A percentile compares a stretch with the other conserved stretches of the same genome.
Evolutionary conservation across 2,888 invertebrate species (phyloP).

Genomic region (Stratiomys singularior): DNA sequence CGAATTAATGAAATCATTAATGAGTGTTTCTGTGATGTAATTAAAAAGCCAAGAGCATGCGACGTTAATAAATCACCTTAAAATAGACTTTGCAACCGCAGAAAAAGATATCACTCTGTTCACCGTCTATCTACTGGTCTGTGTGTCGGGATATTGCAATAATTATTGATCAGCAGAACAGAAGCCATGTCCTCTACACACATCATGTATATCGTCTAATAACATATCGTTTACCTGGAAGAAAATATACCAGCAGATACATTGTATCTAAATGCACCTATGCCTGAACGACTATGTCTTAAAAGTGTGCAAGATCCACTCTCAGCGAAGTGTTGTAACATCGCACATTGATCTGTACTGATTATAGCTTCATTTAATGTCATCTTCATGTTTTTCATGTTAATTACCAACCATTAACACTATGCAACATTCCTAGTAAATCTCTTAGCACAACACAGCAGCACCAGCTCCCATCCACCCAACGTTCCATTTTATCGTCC

Average conservation of each 20-base stretch:
- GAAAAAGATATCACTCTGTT: not conserved
- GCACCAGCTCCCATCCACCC: not conserved
- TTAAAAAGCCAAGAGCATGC: conserved; percentile 9
- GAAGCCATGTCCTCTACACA: not conserved
- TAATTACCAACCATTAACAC: conserved; percentile 39
- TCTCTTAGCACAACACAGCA: not conserved
- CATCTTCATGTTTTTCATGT: conserved; percentile 38
- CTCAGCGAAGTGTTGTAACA: not conserved
- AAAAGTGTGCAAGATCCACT: no score
- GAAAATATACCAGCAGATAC: not conserved
- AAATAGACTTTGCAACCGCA: conserved; percentile 20
- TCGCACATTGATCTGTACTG: conserved; percentile 1
- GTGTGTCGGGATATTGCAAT: not conserved
- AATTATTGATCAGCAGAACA: not conserved
- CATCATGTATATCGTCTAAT: no score
- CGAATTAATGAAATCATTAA: not conserved
- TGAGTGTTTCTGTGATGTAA: conserved; percentile 1
- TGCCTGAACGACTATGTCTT: no score
- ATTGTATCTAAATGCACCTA: not conserved
- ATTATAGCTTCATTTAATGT: conserved; percentile 26
- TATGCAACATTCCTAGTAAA: conserved; percentile 34
- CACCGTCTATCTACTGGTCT: not conserved
- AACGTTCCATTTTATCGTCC: not conserved
- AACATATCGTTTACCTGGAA: not conserved
- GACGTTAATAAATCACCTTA: conserved; percentile 27